Base-by-base conservation (phyloP, 2,888 invertebrate species). In the Celastrina argiolus region DNA sequence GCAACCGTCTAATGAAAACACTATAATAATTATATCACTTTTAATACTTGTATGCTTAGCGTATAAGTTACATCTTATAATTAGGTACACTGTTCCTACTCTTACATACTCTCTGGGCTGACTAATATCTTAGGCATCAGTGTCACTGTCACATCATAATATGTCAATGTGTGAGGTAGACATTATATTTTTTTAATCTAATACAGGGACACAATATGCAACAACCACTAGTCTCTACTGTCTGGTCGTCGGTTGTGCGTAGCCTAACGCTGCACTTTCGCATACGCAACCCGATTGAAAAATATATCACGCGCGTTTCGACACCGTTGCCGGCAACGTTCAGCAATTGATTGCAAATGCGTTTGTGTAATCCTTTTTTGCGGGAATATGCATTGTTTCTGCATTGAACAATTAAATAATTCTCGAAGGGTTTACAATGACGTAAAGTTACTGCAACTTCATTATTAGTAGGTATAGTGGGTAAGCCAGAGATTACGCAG, bases 271-370 rank as follows among this genome's bases (percentile, higher is more conserved):
- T 68, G 68, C 72, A 82, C 86, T 88, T 88, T 88, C 87, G 85
- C 85, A 86, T 85, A 85, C 68, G 72, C 70, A 70, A 70, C 76
- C 73, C 76, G 76, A 83, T 88, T 87, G 78, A 82, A 83, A 88
- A 81, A 80, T 82, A 78, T 76, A 85, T 84, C 88, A 87, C 88
- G 88, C 74, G 65, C 69, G 78, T 88, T 87, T 85, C 88, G 76
- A 78, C 87, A 88, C 74, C 75, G 76, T 77, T 74, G 66, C 63
- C 58, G 34, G 28, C 66, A 77, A 73, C 75, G 76, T 77, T n/a
- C 67, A 67, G 73, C 77, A 74, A 78, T 78, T 77, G 79, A 71
- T 69, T 70, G 72, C 76, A 81, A 79, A 83, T 82, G 76, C 77
- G 74, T 78, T 81, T 79, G 75, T 76, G 76, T 71, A 73, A 75